Conservation (phyloP, 1,140 invertebrate species). For the Proales similis region DNA sequence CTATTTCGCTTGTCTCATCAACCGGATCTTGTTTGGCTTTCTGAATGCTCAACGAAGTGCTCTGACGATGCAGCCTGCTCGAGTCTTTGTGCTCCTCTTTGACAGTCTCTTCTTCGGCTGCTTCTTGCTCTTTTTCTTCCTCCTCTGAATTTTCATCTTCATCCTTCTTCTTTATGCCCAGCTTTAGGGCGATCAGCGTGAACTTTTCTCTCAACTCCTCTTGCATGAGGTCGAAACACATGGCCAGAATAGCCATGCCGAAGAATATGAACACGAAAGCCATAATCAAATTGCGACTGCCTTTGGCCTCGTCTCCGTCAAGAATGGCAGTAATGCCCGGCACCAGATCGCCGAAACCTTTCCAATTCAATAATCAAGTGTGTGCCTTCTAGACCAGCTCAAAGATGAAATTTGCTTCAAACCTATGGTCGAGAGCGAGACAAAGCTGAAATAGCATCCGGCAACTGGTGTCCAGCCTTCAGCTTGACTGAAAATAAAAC, state of each 20-base stretch:
- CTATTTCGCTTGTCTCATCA: no score
- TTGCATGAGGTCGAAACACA: slow-evolving; percentile 38
- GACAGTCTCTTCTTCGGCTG: background rate
- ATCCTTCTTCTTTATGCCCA: slow-evolving; percentile 1
- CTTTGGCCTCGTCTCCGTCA: slow-evolving; percentile 24
- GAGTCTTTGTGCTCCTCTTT: slow-evolving; percentile 4
- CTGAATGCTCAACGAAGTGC: no score
- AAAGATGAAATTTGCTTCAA: background rate
- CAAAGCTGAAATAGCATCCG: slow-evolving; percentile 6
- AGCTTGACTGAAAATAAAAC: slow-evolving; percentile 1
- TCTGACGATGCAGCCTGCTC: slow-evolving; percentile 1
- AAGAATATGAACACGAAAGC: slow-evolving; percentile 21
- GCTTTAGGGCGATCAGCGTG: background rate
- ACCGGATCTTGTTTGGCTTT: no score
- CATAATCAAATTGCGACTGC: slow-evolving; percentile 6
- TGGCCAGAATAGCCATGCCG: slow-evolving; percentile 30
- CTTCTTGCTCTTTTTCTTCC: background rate
- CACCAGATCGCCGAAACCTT: slow-evolving; percentile 38
- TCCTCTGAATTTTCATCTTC: background rate
- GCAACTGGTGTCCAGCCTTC: slow-evolving; percentile 10
- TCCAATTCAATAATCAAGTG: background rate
- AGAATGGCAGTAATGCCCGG: slow-evolving; percentile 21
- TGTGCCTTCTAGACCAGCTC: background rate
- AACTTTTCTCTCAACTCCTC: slow-evolving; percentile 27
- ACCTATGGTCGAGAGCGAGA: slow-evolving; percentile 27